Base-by-base conservation (phyloP, 2,113 vertebrate genomes). In the Cyanoliseus patagonus region DNA sequence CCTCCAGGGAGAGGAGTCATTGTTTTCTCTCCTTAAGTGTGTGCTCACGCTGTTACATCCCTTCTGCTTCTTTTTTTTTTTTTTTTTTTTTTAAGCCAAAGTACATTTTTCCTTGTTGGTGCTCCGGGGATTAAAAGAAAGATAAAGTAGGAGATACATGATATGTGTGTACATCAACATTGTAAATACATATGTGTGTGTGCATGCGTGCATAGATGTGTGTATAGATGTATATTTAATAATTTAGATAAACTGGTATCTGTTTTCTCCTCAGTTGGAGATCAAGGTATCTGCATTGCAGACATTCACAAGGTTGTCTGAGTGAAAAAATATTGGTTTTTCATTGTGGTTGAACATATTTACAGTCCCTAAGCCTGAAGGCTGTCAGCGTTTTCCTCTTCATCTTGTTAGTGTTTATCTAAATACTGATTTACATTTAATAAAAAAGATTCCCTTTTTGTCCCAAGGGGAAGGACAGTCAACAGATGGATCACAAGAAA, bases 351-450 rank as follows among this genome's bases (percentile, higher is more conserved):
- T 77, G n/a, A 79, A 37, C 17, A 76, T 9, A 55, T 3, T 61
- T 75, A 25, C 13, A 57, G 16, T 85, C 10, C 30, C 17, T 64
- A 84, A 78, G 47, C n/a, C 52, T 92, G 63, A 88, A 84, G 25
- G 28, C 61, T 91, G 47, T 68, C 88, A 78, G 25, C 33, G 9
- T 39, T 76, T 91, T 73, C 61, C 20, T 91, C 80, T 86, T 97
- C 66, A 83, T 78, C 39, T 84, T 25, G 42, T 78, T 91, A 64
- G 30, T 83, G 51, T 88, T 93, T 95, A 73, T 87, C 82, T 79
- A 78, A 88, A 86, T 63, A 74, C 28, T 51, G 59, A 93, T 72
- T 86, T 95, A 51, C 52, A 83, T 91, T 85, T 78, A 95, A 89
- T 94, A 72, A 91, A 92, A 87, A 78, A 7, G 18, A 31, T 95